phyloP scores from a whole-genome alignment of 37 sponge, comb jelly and placozoan genomes.

The Geodia barretti region DNA sequence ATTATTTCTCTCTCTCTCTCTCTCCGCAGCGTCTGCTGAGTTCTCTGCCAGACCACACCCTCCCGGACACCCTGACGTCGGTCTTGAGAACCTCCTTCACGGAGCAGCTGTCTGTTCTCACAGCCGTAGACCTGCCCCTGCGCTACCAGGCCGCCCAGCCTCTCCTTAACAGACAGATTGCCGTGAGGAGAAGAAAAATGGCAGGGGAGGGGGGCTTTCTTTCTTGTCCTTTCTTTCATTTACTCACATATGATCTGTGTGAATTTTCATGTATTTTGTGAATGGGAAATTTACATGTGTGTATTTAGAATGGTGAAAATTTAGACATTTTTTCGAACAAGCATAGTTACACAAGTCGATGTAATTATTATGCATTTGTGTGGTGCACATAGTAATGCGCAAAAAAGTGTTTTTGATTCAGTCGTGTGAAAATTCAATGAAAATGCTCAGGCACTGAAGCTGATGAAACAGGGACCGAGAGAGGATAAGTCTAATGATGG shows the following conservation, averaged over 20 bases:
- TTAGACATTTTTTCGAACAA: too few species aligned
- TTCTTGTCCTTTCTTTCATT: too few species aligned
- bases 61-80: constrained; percentile 77
- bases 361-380: too few species aligned
- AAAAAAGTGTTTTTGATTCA: neutral
- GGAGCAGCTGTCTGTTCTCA: constrained; percentile 68
- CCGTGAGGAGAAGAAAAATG: constrained; percentile 38
- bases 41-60: constrained; percentile 61
- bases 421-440: too few species aligned
- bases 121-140: constrained; percentile 53
- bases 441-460: constrained; percentile 29
- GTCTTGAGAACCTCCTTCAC: constrained; percentile 62
- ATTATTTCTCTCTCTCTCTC: neutral
- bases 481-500: neutral
- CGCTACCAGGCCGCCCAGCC: constrained; percentile 50
- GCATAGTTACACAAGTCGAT: too few species aligned
- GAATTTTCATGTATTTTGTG: constrained; percentile 19
- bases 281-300: constrained; percentile 13
- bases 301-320: too few species aligned
- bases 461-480: constrained; percentile 28
- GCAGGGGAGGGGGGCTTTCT: constrained; percentile 2
- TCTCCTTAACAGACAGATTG: constrained; percentile 66
- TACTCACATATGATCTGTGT: neutral
- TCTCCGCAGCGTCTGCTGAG: constrained; percentile 36
- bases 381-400: neutral